phyloP scores from a whole-genome alignment of 2,113 vertebrate genomes.

The Megaleporinus macrocephalus region DNA sequence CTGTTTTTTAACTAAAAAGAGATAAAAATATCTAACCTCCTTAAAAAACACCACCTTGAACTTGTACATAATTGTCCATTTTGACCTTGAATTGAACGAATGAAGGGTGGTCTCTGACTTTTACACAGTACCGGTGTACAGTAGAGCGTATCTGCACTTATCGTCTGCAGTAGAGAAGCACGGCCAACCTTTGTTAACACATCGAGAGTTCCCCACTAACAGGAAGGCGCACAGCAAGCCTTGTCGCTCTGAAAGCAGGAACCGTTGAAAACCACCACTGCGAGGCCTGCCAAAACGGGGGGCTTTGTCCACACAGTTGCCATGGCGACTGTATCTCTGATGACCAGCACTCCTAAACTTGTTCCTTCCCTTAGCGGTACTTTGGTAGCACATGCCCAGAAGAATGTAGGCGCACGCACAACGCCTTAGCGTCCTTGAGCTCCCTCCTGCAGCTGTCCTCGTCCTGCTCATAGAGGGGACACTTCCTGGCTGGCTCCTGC shows the following conservation, averaged over 20 bases:
- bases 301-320: constrained; percentile 15
- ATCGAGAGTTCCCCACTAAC: not conserved
- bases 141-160: not conserved
- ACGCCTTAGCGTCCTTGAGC: constrained; percentile 36
- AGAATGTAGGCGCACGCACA: too few relatives aligned
- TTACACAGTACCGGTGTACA: not conserved
- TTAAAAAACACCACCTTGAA: too few relatives aligned
- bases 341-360: constrained; percentile 2
- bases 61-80: too few relatives aligned
- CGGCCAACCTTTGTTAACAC: not conserved
- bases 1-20: too few relatives aligned
- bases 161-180: not conserved
- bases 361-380: not conserved
- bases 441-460: constrained; percentile 1
- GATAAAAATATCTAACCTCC: too few relatives aligned
- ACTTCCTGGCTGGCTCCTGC: constrained; percentile 58
- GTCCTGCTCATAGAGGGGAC: constrained; percentile 48
- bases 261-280: constrained; percentile 7
- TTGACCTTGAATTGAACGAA: too few relatives aligned
- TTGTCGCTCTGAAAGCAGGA: not conserved
- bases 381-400: not conserved
- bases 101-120: too few relatives aligned
- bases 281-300: constrained; percentile 28
- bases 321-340: constrained; percentile 36
- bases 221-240: not conserved